Evolutionary conservation across 2,888 invertebrate species (phyloP), one percentile per base, ranked within the genome.

Genomic region (Ashinkailepas kermadecensis): DNA sequence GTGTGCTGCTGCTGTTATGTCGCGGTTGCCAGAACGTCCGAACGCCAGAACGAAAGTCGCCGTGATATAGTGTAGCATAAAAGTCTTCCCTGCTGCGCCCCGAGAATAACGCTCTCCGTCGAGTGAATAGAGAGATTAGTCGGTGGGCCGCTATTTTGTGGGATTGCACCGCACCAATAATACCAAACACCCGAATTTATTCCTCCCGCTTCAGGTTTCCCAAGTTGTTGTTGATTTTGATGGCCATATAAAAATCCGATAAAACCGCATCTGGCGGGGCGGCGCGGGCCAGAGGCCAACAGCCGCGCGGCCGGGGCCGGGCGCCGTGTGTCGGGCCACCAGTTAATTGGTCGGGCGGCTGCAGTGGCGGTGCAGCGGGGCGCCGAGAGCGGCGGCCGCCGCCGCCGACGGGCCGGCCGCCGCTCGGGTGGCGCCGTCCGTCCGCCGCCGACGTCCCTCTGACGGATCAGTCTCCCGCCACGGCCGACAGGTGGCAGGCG

Each of bases 151-250:
- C 13, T 23, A 70, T 70, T 23, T 23, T 10, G 65, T 62, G 18
- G 62, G 13, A 62, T 62, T 62, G 62, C 62, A 18, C 7, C 62
- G 8, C 18, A 39, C 18, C 18, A 15, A 18, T 62, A 62, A 8
- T 62, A 8, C 70, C 25, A 70, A 39, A 15, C 15, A 39, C 70
- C 70, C 13, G 39, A 15, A 39, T 70, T 70, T 70, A 70, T 39
- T 10, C 70, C 39, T 10, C 70, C 70, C 23, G 39, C 70, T 15
- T 25, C 39, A 15, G 70, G 70, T 70, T 39, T 67, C 15, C 70
- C 25, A 15, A 70, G 70, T 39, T 70, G 39, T 70, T 70, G 70
- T 70, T 70, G 70, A 70, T 70, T 70, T 70, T 70, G 70, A 70
- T 70, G 70, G 70, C 39, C 15, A 39, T 23, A 70, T 70, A 70